phyloP scores from a whole-genome alignment of 2,797 vertebrate species.

The Prionace glauca region DNA sequence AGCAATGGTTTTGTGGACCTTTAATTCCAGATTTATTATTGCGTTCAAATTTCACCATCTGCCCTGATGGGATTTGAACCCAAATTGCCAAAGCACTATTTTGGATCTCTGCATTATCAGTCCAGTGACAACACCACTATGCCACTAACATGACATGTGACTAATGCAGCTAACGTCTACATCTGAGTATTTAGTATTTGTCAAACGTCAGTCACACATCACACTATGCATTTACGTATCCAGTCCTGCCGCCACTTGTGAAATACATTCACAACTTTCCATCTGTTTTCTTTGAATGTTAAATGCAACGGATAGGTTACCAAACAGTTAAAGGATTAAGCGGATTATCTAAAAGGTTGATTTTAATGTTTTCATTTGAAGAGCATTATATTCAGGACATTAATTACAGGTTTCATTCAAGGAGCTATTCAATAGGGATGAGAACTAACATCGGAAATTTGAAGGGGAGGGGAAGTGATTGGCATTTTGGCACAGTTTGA shows the following conservation, averaged over 20 bases:
- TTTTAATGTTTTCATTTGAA: background rate
- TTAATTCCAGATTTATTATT: no score
- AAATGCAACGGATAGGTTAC: background rate
- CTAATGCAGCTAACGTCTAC: background rate
- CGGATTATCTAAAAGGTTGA: background rate
- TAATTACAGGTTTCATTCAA: constrained; percentile 23
- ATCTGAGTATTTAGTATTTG: background rate
- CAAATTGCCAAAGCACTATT: no score
- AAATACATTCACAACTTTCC: background rate
- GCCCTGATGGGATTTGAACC: no score
- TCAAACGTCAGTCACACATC: background rate
- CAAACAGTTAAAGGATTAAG: constrained; percentile 12
- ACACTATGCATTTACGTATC: background rate
- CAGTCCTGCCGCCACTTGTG: background rate
- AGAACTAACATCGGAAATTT: background rate
- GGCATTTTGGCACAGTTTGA: background rate
- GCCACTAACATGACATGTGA: background rate
- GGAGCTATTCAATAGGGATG: background rate
- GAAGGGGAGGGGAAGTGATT: no score
- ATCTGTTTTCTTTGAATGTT: background rate
- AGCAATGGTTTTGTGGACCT: no score
- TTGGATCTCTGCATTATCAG: no score
- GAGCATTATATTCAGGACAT: background rate
- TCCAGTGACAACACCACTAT: no score
- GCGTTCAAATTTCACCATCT: no score